Conservation (phyloP, 2,113 vertebrate genomes). For the Ondatra zibethicus region DNA sequence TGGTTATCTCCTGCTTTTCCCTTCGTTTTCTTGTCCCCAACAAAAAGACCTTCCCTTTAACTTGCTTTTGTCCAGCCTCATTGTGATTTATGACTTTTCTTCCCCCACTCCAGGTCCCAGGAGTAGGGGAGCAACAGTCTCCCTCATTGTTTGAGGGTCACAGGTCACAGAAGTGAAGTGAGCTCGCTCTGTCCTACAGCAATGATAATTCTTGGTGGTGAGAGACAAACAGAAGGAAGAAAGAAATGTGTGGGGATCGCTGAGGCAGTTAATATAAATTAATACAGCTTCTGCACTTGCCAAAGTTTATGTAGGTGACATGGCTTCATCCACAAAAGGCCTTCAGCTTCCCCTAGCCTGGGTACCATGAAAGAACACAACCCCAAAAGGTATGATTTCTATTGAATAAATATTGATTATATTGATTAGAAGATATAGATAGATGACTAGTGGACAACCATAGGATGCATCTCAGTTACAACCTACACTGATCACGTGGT, state of each 20-base stretch:
- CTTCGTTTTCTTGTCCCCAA: not conserved
- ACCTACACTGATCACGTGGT: not conserved
- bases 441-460: not conserved
- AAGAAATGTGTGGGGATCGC: not conserved
- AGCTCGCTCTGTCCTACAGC: not conserved
- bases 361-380: not conserved
- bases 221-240: not conserved
- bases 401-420: not conserved
- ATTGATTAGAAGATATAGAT: not conserved
- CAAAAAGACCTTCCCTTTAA: not conserved
- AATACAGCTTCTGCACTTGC: not conserved
- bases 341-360: slow-evolving; percentile 30
- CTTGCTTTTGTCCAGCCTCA: not conserved
- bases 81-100: not conserved
- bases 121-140: not conserved
- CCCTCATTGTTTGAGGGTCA: not conserved
- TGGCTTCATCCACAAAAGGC: not conserved
- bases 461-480: not conserved
- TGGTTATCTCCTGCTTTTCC: slow-evolving; percentile 57
- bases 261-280: not conserved
- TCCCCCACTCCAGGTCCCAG: not conserved
- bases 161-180: not conserved
- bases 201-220: not conserved
- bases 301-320: not conserved
- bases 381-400: not conserved